Conservation (phyloP, 2,113 vertebrate genomes). For the Patagioenas fasciata region DNA sequence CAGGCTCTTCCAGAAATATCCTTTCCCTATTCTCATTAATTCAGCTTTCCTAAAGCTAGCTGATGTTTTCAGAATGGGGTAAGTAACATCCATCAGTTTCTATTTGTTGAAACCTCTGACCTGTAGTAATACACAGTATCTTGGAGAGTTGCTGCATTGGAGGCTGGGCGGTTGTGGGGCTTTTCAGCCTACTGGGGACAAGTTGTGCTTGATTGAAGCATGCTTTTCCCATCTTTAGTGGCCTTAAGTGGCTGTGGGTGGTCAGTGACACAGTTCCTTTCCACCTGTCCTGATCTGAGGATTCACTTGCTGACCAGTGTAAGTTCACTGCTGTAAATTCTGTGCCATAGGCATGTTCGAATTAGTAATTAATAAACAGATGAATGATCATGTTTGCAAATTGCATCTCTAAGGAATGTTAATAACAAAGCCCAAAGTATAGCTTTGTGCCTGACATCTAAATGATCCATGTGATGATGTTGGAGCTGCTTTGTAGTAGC, state of each 20-base stretch:
- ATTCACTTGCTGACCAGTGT: not conserved
- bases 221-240: fast-evolving
- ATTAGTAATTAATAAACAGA: not conserved
- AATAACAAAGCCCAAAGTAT: fast-evolving
- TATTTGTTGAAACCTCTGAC: fast-evolving
- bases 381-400: fast-evolving
- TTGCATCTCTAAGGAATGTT: not conserved
- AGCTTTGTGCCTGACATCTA: not conserved
- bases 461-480: fast-evolving
- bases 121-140: fast-evolving
- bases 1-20: slow-evolving; percentile 97
- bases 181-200: fast-evolving
- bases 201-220: fast-evolving
- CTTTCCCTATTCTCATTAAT: slow-evolving; percentile 97
- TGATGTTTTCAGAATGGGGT: slow-evolving; percentile 97
- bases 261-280: not conserved
- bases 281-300: fast-evolving
- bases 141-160: fast-evolving
- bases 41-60: slow-evolving; percentile 96
- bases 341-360: fast-evolving
- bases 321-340: not conserved
- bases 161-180: fast-evolving
- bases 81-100: not conserved
- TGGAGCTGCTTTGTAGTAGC: not conserved
- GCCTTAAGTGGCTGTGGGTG: not conserved